These are phyloP conservation scores for Eremobia ochroleuca DNA, from an alignment of 2,888 invertebrate genomes.

Conservation along the genomic window DNA sequence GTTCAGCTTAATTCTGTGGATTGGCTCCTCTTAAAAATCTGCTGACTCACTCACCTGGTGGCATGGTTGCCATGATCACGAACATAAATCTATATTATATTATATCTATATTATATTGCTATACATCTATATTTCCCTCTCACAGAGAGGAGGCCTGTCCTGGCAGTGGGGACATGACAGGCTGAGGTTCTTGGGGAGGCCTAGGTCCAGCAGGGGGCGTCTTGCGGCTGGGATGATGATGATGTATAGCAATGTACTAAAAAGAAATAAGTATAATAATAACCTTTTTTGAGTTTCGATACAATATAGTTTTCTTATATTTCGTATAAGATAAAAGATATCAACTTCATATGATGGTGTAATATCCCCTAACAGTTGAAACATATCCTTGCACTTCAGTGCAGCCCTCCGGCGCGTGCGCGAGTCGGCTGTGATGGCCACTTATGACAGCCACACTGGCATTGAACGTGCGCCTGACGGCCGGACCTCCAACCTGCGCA, in stretches of 20 bases:
- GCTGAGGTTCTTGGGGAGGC: too few species aligned
- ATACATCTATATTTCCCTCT: background rate
- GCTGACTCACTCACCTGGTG: too few species aligned
- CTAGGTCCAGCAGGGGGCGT: too few species aligned
- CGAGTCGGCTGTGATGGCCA: slow-evolving; percentile 11
- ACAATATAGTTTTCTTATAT: background rate
- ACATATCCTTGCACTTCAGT: slow-evolving; percentile 3
- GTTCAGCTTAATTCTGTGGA: background rate
- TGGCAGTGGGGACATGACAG: too few species aligned
- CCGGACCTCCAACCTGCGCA: slow-evolving; percentile 14
- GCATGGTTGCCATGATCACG: background rate
- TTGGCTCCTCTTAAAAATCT: background rate
- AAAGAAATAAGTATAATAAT: too few species aligned
- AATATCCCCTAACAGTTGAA: background rate
- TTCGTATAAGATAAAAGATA: background rate
- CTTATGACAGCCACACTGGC: slow-evolving; percentile 28
- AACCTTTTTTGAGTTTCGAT: background rate
- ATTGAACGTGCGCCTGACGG: slow-evolving; percentile 37
- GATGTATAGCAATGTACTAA: background rate
- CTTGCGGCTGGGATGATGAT: too few species aligned
- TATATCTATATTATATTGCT: background rate
- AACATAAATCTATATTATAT: background rate
- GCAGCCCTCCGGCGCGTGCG: background rate
- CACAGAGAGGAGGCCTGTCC: too few species aligned
- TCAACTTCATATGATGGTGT: background rate